Base-by-base conservation (phyloP, 2,113 vertebrate species). In the Lanius ludovicianus region DNA sequence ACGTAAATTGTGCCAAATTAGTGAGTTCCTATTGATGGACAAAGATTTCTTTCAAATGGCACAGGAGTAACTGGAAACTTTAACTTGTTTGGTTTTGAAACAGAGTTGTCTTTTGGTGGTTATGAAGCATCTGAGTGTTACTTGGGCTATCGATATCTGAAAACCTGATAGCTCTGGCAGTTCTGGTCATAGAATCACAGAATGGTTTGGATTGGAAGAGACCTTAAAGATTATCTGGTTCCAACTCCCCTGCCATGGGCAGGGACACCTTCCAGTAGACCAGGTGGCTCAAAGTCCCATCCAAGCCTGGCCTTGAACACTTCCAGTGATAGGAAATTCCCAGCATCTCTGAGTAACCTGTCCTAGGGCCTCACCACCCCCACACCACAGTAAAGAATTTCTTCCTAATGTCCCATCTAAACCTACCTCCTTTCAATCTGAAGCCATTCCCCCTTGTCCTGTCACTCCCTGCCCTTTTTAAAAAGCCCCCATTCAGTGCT, bases 1-100 rank as follows among this genome's bases (percentile, higher is more conserved):
- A 4, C 0, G 0, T 49, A 47, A 23, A 14, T 33, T 75, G n/a
- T 0, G 0, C 27, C 44, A 47, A 23, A 68, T 22, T 42, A 5
- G 0, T 5, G 8, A 77, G 28, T 16, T 79, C 27, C 14, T 52
- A 7, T 28, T 76, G 53, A 78, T 35, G 30, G 44, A 31, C 8
- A 44, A 47, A 73, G 15, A 20, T 47, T 42, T 77, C 15, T 68
- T 81, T 64, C 25, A 5, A 84, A 67, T 67, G 69, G 23, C 30
- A 60, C 18, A 35, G 39, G 30, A 13, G 13, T 47, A 73, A 35
- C 30, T 64, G 41, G 22, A 86, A 27, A 27, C 23, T 80, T 56
- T 13, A 23, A 33, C 22, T 62, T 47, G 10, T 31, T 75, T 64
- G 20, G 1, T 69, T 91, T 62, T 69, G 28, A 42, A 53, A 41